These are phyloP conservation scores for Blennius ocellaris DNA, from an alignment of 2,113 vertebrate genomes.

Conservation along the genomic window DNA sequence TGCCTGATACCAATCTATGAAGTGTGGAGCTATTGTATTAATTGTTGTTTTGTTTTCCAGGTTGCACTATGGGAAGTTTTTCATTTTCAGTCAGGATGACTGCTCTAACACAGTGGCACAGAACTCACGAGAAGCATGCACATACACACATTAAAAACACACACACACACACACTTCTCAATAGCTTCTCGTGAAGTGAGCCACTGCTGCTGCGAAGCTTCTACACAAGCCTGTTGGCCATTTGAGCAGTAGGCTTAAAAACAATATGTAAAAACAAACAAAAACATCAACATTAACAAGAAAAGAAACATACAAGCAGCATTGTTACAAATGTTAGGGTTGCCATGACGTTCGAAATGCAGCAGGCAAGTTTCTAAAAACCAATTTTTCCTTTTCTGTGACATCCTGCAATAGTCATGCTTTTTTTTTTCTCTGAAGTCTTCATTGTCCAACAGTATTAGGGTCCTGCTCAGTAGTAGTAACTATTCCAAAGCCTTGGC, in stretches of 20 bases:
- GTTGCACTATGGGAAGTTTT: conserved; percentile 49
- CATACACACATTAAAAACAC: conserved; percentile 32
- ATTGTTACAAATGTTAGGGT: conserved; percentile 86
- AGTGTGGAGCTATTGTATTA: conserved; percentile 63
- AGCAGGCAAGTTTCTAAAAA: conserved; percentile 69
- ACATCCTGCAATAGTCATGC: conserved; percentile 77
- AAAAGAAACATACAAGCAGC: conserved; percentile 87
- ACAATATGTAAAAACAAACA: conserved; percentile 33
- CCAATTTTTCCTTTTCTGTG: conserved; percentile 65
- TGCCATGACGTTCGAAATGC: conserved; percentile 86
- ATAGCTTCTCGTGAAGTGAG: conserved; percentile 76
- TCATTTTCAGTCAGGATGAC: conserved; percentile 54
- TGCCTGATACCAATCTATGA: conserved; percentile 77
- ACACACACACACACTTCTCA: conserved; percentile 33
- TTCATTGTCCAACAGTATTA: conserved; percentile 82
- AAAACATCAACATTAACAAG: conserved; percentile 62
- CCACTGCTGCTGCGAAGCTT: conserved; percentile 78
- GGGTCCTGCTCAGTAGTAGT: conserved; percentile 86
- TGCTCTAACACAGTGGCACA: conserved; percentile 40
- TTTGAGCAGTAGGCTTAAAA: conserved; percentile 69
- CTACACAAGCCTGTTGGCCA: conserved; percentile 78
- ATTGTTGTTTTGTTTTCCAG: conserved; percentile 57
- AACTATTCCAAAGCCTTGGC: conserved; percentile 81
- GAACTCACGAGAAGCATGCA: conserved; percentile 56
- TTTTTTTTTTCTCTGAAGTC: conserved; percentile 75